These are phyloP conservation scores for Auanema freiburgensis DNA, from an alignment of 2,888 invertebrate genomes.

Conservation along the genomic window DNA sequence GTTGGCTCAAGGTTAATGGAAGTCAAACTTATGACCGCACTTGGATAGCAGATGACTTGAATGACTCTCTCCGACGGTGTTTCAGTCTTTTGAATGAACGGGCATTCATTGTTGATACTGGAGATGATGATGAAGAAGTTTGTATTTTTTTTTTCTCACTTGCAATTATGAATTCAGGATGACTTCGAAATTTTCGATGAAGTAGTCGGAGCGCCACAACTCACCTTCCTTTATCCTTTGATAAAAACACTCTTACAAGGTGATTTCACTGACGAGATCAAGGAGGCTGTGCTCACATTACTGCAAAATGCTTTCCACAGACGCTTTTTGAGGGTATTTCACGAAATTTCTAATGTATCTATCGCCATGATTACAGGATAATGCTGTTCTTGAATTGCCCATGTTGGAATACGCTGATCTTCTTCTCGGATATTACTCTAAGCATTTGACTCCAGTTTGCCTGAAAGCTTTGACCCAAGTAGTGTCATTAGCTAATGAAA, in stretches of 20 bases:
- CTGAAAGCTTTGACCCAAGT: slow-evolving; percentile 31
- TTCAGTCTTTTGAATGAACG: slow-evolving; percentile 47
- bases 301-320: slow-evolving; percentile 36
- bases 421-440: slow-evolving; percentile 31
- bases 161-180: slow-evolving; percentile 17
- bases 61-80: slow-evolving; percentile 45
- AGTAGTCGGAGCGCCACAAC: slow-evolving; percentile 42
- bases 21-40: slow-evolving; percentile 35
- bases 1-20: slow-evolving; percentile 50
- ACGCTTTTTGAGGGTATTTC: slow-evolving; percentile 31
- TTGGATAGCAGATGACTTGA: slow-evolving; percentile 46
- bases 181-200: slow-evolving; percentile 33
- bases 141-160: neutral
- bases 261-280: slow-evolving; percentile 17
- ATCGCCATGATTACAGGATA: slow-evolving; percentile 22
- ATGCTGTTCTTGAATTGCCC: slow-evolving; percentile 40
- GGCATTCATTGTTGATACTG: slow-evolving; percentile 48
- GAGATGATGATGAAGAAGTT: slow-evolving; percentile 43
- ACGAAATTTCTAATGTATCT: neutral
- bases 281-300: slow-evolving; percentile 29
- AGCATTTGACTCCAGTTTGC: slow-evolving; percentile 13
- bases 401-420: slow-evolving; percentile 41
- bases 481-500: slow-evolving; percentile 36
- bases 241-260: slow-evolving; percentile 29
- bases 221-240: slow-evolving; percentile 43